These are phyloP conservation scores for Nyleta sp. DNA, from an alignment of 2,888 invertebrate species.

Conservation along the genomic window DNA sequence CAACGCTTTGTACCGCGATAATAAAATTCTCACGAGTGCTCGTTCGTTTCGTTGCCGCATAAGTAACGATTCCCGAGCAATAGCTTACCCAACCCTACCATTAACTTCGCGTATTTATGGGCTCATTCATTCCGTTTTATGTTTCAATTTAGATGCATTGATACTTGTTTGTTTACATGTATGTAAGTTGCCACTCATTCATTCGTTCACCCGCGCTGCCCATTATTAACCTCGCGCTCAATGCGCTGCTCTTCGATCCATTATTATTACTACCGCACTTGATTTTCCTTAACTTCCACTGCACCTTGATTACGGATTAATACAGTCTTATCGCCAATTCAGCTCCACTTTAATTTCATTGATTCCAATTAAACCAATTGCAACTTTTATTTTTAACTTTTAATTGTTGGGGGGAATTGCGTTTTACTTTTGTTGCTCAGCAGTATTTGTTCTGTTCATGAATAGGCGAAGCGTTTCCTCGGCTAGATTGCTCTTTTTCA, in stretches of 20 bases:
- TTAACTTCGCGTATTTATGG: slow-evolving; percentile 81
- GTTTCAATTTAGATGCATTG: slow-evolving; percentile 82
- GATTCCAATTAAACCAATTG: too few relatives aligned
- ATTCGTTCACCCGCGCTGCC: slow-evolving; percentile 70
- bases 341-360: too few relatives aligned
- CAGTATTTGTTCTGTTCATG: slow-evolving; percentile 44
- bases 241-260: slow-evolving; percentile 51
- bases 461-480: slow-evolving; percentile 31
- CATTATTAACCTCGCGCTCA: slow-evolving; percentile 77
- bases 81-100: slow-evolving; percentile 81
- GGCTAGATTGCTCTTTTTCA: slow-evolving; percentile 48
- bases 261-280: slow-evolving; percentile 27
- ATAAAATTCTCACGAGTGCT: slow-evolving; percentile 69
- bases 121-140: slow-evolving; percentile 80
- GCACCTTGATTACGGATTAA: slow-evolving; percentile 1
- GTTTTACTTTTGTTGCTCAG: slow-evolving; percentile 43
- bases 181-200: slow-evolving; percentile 76
- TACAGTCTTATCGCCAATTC: too few relatives aligned
- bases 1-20: slow-evolving; percentile 58
- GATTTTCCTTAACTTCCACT: slow-evolving; percentile 14
- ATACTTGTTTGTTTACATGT: slow-evolving; percentile 82
- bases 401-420: slow-evolving; percentile 47
- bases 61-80: slow-evolving; percentile 78
- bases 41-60: slow-evolving; percentile 70
- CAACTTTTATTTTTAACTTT: slow-evolving; percentile 53